Conservation (phyloP, 2,797 vertebrate genomes). For the Sebastes baramenuke region DNA sequence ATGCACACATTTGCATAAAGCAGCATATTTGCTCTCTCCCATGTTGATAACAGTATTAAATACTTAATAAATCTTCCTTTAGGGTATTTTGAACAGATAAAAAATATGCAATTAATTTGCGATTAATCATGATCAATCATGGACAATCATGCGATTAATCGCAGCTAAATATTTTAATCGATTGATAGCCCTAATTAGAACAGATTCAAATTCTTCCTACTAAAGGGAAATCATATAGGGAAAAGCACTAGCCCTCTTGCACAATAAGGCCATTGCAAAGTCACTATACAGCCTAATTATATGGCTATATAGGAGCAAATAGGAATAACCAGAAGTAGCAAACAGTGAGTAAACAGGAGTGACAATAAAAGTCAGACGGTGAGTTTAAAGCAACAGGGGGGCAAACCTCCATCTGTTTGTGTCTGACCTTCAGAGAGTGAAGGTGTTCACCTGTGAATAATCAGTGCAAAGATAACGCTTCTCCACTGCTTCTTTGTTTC, state of each 20-base stretch:
- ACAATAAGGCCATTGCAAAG: neutral
- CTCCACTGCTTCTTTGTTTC: neutral
- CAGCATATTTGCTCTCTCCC: too few relatives aligned
- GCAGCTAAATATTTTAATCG: too few relatives aligned
- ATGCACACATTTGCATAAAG: too few relatives aligned
- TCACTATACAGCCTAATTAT: neutral
- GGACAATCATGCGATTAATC: too few relatives aligned
- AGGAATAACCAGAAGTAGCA: neutral
- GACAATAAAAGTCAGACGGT: constrained; percentile 25
- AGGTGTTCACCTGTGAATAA: constrained; percentile 28
- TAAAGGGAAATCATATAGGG: neutral
- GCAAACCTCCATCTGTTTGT: constrained; percentile 38
- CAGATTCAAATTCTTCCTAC: neutral
- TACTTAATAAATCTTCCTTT: too few relatives aligned
- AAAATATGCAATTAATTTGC: too few relatives aligned
- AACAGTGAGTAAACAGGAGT: neutral
- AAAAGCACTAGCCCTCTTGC: neutral
- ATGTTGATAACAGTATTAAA: too few relatives aligned
- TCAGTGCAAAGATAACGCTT: neutral
- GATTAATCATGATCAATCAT: too few relatives aligned
- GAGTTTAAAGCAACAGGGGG: constrained; percentile 13
- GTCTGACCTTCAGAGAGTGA: constrained; percentile 40
- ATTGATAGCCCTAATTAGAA: neutral
- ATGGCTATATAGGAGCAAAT: neutral
- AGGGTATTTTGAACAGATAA: too few relatives aligned